Base-by-base conservation (phyloP, 2,113 vertebrate species). In the Mus spicilegus region DNA sequence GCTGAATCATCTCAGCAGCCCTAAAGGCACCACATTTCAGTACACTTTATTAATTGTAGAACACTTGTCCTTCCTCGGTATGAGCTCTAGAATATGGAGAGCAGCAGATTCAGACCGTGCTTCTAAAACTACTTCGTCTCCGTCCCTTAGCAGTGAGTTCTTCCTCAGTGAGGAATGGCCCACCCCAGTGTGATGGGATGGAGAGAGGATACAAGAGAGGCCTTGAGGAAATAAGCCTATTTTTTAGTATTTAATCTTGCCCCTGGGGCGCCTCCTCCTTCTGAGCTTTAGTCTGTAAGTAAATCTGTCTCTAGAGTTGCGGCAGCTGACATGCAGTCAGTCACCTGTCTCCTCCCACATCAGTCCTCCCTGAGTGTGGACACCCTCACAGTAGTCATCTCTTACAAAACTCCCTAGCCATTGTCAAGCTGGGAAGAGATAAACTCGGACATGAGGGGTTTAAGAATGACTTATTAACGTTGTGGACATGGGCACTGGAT, bases 351-450 rank as follows among this genome's bases (percentile, higher is more conserved):
- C 67, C 72, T 77, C 1, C 20, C 58, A 46, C 22, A 24, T 33
- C 9, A 28, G 24, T 30, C 77, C 5, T 58, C 75, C 33, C 63
- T 70, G 20, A 63, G n/a, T 94, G 2, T 36, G 80, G n/a, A 61
- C 9, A 33, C n/a, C 58, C 72, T 22, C 36, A 8, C 9, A 2
- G 12, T 91, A 54, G 12, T 84, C 63, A 19, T n/a, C 67, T 63
- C 73, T 97, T 90, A 24, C 22, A 89, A 87, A 85, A 36, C 58
- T 76, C 89, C 82, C 70, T 78, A 17, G 58, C 26, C 88, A 12
- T 3, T 39, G 20, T 56, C n/a, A 84, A 85, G 11, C 72, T 78
- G 80, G 58, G 58, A 75, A 76, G 89, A 61, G 49, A 69, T 19
- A 56, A 78, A 49, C 51, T 13, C 24, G 90, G 54, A 33, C 39